Percentiles rank a stretch among this genome's conserved stretches.
Evolutionary conservation across 2,888 invertebrate species (phyloP).

Genomic region (Oxytorus armatus): DNA sequence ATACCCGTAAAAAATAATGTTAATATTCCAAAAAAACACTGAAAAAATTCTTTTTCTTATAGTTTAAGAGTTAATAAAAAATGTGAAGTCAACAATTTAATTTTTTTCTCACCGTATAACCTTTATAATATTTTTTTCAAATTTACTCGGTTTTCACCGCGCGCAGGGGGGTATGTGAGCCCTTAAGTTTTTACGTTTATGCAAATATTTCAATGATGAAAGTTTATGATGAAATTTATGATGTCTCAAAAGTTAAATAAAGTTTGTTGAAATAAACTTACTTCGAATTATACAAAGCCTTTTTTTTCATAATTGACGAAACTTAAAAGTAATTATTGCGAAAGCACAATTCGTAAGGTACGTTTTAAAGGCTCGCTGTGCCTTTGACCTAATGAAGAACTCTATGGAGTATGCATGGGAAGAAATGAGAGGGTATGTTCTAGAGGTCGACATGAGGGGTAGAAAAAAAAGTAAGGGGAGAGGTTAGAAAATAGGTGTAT

Average conservation of each 20-base stretch:
- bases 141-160: too few species aligned
- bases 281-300: neutral
- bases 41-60: too few species aligned
- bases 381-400: conserved; percentile 26
- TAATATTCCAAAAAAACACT: too few species aligned
- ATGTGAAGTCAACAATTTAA: too few species aligned
- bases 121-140: too few species aligned
- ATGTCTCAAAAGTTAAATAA: neutral
- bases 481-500: conserved; percentile 47
- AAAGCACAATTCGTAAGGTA: conserved; percentile 10
- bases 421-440: neutral
- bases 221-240: too few species aligned
- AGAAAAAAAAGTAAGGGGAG: neutral
- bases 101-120: too few species aligned
- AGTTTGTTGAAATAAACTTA: neutral
- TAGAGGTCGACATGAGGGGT: neutral
- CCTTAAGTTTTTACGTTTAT: too few species aligned
- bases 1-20: too few species aligned
- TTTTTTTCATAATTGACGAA: neutral
- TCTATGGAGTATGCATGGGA: conserved; percentile 4
- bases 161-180: too few species aligned
- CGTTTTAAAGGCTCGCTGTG: conserved; percentile 1
- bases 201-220: too few species aligned
- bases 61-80: too few species aligned
- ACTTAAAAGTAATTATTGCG: neutral